Conservation (phyloP, 2,888 invertebrate genomes). For the Diaperis boleti region DNA sequence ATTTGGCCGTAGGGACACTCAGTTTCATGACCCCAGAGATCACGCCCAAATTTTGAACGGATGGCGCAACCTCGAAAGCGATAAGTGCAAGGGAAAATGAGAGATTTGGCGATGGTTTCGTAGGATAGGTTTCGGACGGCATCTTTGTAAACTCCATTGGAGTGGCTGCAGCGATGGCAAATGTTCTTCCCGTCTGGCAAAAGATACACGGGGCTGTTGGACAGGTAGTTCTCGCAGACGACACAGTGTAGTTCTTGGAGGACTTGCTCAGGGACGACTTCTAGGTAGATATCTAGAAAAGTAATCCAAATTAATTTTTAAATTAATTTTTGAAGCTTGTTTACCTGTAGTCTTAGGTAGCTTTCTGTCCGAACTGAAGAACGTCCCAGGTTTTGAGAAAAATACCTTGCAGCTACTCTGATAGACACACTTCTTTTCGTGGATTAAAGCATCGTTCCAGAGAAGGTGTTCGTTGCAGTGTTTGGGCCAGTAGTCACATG, state of each 20-base stretch:
- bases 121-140: conserved; percentile 56
- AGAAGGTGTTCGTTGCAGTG: conserved; percentile 56
- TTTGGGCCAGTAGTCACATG: conserved; percentile 59
- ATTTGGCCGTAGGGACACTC: conserved; percentile 54
- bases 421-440: conserved; percentile 60
- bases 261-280: conserved; percentile 55
- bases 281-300: conserved; percentile 55
- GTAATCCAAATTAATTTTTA: background rate
- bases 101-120: conserved; percentile 56
- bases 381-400: conserved; percentile 56
- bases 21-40: conserved; percentile 57
- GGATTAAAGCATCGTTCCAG: conserved; percentile 58
- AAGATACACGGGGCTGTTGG: conserved; percentile 58
- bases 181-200: conserved; percentile 57
- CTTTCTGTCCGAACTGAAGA: conserved; percentile 53
- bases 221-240: conserved; percentile 60
- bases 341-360: conserved; percentile 54
- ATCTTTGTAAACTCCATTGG: conserved; percentile 51
- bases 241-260: conserved; percentile 57
- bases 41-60: conserved; percentile 54
- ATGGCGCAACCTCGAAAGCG: conserved; percentile 52
- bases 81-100: conserved; percentile 61
- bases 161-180: conserved; percentile 60
- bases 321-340: conserved; percentile 8
- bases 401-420: conserved; percentile 52